Conservation (phyloP, 2,113 vertebrate genomes). For the Eurystomus gularis region DNA sequence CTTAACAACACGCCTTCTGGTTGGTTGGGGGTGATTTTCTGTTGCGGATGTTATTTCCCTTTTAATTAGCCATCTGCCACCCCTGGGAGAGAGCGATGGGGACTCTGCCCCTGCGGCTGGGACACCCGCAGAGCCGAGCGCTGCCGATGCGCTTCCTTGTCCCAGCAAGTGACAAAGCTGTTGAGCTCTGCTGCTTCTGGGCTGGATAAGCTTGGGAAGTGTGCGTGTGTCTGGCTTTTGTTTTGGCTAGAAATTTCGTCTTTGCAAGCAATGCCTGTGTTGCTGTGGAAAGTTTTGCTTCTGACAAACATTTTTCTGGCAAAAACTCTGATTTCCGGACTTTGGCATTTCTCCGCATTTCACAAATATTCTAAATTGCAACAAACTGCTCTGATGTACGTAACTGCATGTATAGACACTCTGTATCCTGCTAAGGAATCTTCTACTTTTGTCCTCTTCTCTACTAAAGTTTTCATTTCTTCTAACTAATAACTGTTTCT, state of each 20-base stretch:
- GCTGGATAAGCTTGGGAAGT: not conserved
- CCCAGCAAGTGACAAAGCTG: not conserved
- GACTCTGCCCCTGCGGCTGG: not conserved
- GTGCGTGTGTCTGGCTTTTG: not conserved
- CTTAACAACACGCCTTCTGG: not conserved
- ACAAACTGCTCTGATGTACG: not conserved
- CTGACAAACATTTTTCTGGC: slow-evolving; percentile 9
- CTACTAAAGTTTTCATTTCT: not conserved
- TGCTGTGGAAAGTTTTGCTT: not conserved
- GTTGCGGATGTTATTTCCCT: not conserved
- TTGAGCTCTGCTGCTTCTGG: not conserved
- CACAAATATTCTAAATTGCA: not conserved
- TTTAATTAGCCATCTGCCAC: not conserved
- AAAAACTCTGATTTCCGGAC: not conserved
- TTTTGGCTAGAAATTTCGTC: not conserved
- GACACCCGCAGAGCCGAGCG: fast-evolving
- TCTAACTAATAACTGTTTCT: not conserved
- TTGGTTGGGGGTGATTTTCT: not conserved
- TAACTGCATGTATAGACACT: not conserved
- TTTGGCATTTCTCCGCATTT: not conserved
- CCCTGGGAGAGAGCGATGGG: not conserved
- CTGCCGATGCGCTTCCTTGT: fast-evolving
- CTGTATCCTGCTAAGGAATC: not conserved
- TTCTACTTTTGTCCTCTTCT: not conserved
- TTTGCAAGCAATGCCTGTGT: not conserved